Evolutionary conservation across 2,888 invertebrate genomes (phyloP).

Genomic region (Athrips mouffetella): DNA sequence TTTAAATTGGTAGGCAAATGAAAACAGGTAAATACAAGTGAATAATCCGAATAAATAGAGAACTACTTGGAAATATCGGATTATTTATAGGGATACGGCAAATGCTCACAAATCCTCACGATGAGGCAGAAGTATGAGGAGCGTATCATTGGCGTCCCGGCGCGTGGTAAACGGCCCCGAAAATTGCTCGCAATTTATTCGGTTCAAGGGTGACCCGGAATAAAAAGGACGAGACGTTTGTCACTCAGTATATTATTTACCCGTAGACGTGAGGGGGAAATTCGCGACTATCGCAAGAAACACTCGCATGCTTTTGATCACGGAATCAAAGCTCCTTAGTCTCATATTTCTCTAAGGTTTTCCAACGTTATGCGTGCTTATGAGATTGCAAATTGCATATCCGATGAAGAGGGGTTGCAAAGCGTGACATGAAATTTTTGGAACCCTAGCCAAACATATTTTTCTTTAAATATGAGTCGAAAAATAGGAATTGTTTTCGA

Average conservation of each 20-base stretch:
- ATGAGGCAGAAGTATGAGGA: slow-evolving; percentile 50
- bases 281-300: slow-evolving; percentile 29
- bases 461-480: no score
- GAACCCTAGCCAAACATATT: no score
- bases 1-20: slow-evolving; percentile 25
- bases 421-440: no score
- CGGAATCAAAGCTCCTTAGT: not conserved
- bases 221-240: slow-evolving; percentile 62
- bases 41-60: not conserved
- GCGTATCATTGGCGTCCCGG: slow-evolving; percentile 63
- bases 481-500: no score
- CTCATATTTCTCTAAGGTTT: not conserved
- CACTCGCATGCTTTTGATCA: slow-evolving; percentile 4
- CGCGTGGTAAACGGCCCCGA: slow-evolving; percentile 67
- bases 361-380: no score
- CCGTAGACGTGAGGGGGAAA: slow-evolving; percentile 46
- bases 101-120: slow-evolving; percentile 36
- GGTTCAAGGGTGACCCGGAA: slow-evolving; percentile 69
- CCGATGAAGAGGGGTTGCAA: no score
- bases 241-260: slow-evolving; percentile 70
- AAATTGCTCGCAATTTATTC: slow-evolving; percentile 72
- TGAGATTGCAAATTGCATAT: no score
- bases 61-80: slow-evolving; percentile 16
- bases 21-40: slow-evolving; percentile 14
- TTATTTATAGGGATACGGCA: slow-evolving; percentile 45